phyloP scores from a whole-genome alignment of 2,888 invertebrate species.

The Eupithecia pulchellata region DNA sequence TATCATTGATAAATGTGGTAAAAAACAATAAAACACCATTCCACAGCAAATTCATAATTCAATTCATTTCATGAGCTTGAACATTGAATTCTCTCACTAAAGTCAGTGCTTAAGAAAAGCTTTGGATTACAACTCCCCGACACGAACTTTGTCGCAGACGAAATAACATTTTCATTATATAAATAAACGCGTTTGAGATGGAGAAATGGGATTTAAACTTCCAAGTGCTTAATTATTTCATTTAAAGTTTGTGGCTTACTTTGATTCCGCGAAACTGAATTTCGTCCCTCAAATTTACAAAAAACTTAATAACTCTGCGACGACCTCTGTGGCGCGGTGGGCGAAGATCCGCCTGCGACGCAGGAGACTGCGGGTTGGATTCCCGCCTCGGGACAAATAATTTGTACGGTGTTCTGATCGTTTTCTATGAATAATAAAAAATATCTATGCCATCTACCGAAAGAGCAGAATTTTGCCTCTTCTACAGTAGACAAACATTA shows the following conservation, averaged over 20 bases:
- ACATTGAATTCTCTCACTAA: neutral
- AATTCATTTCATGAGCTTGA: neutral
- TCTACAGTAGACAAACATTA: too few relatives aligned
- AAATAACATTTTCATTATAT: slow-evolving; percentile 5
- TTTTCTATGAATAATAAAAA: too few relatives aligned
- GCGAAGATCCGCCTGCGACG: too few relatives aligned
- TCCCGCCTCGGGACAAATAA: too few relatives aligned
- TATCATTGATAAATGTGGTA: too few relatives aligned
- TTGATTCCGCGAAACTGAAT: neutral
- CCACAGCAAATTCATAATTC: neutral
- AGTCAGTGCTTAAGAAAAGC: neutral
- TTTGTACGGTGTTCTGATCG: too few relatives aligned
- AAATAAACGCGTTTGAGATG: neutral
- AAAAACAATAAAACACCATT: too few relatives aligned
- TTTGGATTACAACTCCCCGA: neutral
- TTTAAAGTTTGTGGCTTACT: neutral
- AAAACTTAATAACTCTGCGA: neutral
- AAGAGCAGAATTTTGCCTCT: too few relatives aligned
- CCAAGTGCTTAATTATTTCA: neutral
- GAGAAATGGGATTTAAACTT: slow-evolving; percentile 6
- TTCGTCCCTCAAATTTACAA: neutral
- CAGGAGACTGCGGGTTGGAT: too few relatives aligned
- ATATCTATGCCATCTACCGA: too few relatives aligned
- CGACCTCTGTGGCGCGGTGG: too few relatives aligned
- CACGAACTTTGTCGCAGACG: neutral